Evolutionary conservation across 2,113 vertebrate genomes (phyloP), one percentile per base, ranked within the genome.

Genomic region (Egretta garzetta): DNA sequence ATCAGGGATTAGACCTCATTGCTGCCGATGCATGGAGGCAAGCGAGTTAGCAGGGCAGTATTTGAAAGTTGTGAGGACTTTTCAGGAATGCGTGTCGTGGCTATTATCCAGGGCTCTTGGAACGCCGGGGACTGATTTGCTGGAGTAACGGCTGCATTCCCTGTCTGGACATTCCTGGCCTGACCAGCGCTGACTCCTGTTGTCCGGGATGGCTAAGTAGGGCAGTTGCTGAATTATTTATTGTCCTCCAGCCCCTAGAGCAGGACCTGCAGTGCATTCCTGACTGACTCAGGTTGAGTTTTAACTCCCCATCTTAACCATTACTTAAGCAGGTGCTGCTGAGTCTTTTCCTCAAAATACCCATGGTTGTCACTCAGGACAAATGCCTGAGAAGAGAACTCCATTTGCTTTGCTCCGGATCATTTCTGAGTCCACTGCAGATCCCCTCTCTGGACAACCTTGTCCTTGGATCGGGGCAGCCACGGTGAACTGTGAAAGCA

Each of bases 191-290:
- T 35, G 84, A 56, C 60, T 88, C 35, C 33, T 43, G 9, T 32
- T 80, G 66, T 47, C 68, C 0, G 0, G 22, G 50, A 37, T 30
- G 55, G 82, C 18, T 9, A 58, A 56, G 53, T 58, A 58, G 91
- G 83, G 67, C 60, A 74, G 79, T 37, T 43, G 23, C 55, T 55
- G 56, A 52, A 32, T 37, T 80, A 53, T 64, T 64, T 63, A 22
- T 80, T 74, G 56, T 68, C 62, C 72, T 84, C 37, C 53, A 82
- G 47, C 60, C 66, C 37, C 59, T 67, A 30, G 47, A 86, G 76
- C 45, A 15, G 71, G 53, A 17, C 90, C 90, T 63, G 71, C 82
- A 80, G 60, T 22, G 35, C 82, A 70, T 93, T 95, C 87, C 79
- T 59, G 5, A 22, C 68, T 60, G 74, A 60, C 52, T 81, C 74